These are phyloP conservation scores for Lateolabrax maculatus DNA, from an alignment of 2,797 vertebrate species.

Conservation along the genomic window DNA sequence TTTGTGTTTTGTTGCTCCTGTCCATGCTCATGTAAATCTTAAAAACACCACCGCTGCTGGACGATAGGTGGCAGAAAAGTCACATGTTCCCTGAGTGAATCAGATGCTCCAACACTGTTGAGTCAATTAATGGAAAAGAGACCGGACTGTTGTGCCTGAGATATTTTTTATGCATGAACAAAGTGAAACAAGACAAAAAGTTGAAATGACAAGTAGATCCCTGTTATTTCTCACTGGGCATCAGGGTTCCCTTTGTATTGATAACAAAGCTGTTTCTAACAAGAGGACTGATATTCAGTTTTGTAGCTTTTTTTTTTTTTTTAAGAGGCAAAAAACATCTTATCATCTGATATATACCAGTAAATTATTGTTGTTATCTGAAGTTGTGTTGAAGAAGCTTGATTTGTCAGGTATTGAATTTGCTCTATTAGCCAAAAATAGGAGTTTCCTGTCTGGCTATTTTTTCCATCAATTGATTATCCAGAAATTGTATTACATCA, in stretches of 20 bases:
- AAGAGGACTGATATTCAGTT: slow-evolving; percentile 23
- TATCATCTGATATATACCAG: no score
- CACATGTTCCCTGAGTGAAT: background rate
- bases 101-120: background rate
- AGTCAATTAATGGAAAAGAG: slow-evolving; percentile 30
- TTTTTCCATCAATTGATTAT: background rate
- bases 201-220: slow-evolving; percentile 46
- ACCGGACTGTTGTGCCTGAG: slow-evolving; percentile 34
- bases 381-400: background rate
- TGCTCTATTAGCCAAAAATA: background rate
- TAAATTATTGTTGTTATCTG: no score
- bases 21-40: background rate
- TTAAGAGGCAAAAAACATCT: background rate
- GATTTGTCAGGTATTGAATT: background rate
- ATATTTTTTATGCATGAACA: slow-evolving; percentile 52
- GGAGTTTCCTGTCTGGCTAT: background rate
- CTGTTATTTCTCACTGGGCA: slow-evolving; percentile 12
- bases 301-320: background rate
- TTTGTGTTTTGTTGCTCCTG: background rate
- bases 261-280: slow-evolving; percentile 23
- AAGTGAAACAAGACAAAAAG: slow-evolving; percentile 47
- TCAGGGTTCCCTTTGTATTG: slow-evolving; percentile 39
- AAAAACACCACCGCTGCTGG: slow-evolving; percentile 2
- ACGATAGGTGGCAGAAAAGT: slow-evolving; percentile 47
- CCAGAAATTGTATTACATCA: background rate